Conservation (phyloP, 2,113 vertebrate genomes). For the Brienomyrus longianalis region DNA sequence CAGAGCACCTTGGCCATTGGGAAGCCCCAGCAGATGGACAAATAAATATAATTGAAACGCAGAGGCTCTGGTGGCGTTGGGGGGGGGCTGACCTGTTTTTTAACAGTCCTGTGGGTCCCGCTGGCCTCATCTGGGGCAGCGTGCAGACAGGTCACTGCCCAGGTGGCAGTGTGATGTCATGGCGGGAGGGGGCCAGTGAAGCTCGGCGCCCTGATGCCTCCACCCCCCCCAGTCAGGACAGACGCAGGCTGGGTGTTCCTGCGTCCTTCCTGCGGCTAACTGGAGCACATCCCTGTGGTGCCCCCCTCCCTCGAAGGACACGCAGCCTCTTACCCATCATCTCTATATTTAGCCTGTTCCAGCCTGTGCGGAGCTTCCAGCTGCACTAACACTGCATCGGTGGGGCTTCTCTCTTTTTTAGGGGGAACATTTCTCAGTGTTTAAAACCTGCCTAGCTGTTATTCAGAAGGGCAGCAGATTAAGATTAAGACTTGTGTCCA, state of each 20-base stretch:
- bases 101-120: neutral
- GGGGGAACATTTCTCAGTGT: neutral
- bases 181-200: neutral
- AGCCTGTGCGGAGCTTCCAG: neutral
- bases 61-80: neutral
- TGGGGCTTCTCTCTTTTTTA: neutral
- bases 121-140: neutral
- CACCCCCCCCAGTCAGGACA: neutral
- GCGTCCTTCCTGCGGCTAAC: neutral
- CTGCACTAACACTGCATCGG: neutral
- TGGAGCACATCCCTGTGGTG: slow-evolving; percentile 10
- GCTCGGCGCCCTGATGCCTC: neutral
- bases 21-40: neutral
- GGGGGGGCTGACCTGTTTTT: neutral
- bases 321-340: neutral
- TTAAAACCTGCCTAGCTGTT: neutral
- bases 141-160: neutral
- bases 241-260: neutral
- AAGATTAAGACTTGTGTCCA: neutral
- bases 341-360: slow-evolving; percentile 7
- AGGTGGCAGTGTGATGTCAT: neutral
- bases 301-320: neutral
- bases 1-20: neutral
- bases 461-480: neutral
- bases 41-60: neutral